phyloP scores from a whole-genome alignment of 92 coral and sea anemone genomes.

The Chrysogorgia sp. region DNA sequence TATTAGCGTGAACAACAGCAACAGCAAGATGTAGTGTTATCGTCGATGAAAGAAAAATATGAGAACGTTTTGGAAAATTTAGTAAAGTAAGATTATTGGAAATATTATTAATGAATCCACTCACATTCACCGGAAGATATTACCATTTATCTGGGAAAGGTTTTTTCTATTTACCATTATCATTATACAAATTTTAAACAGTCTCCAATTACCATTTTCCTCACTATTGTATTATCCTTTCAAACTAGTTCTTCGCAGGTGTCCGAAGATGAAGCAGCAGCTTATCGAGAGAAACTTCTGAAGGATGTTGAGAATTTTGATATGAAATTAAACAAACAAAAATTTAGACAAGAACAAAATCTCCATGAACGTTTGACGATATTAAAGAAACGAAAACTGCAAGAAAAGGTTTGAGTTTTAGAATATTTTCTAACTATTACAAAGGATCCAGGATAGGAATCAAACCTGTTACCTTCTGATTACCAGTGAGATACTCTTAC shows the following conservation, averaged over 20 bases:
- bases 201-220: neutral
- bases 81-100: slow-evolving; percentile 18
- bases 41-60: slow-evolving; percentile 29
- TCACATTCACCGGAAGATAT: too few species aligned
- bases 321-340: slow-evolving; percentile 73
- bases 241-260: slow-evolving; percentile 70
- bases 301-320: slow-evolving; percentile 79
- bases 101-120: too few species aligned
- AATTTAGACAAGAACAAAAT: slow-evolving; percentile 74
- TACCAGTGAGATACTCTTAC: too few species aligned
- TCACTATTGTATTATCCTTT: neutral
- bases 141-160: too few species aligned
- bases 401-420: slow-evolving; percentile 69
- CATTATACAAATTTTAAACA: neutral
- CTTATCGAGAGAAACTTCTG: slow-evolving; percentile 70
- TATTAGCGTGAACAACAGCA: slow-evolving; percentile 21
- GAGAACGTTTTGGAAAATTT: slow-evolving; percentile 27
- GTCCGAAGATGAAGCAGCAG: slow-evolving; percentile 72
- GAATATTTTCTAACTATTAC: too few species aligned
- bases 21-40: slow-evolving; percentile 5
- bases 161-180: neutral
- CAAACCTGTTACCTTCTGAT: too few species aligned
- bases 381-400: slow-evolving; percentile 72
- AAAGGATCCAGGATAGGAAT: too few species aligned
- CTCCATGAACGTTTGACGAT: slow-evolving; percentile 87